Evolutionary conservation across 1,140 invertebrate species (phyloP).

Genomic region (Lasaia peninsularis): DNA sequence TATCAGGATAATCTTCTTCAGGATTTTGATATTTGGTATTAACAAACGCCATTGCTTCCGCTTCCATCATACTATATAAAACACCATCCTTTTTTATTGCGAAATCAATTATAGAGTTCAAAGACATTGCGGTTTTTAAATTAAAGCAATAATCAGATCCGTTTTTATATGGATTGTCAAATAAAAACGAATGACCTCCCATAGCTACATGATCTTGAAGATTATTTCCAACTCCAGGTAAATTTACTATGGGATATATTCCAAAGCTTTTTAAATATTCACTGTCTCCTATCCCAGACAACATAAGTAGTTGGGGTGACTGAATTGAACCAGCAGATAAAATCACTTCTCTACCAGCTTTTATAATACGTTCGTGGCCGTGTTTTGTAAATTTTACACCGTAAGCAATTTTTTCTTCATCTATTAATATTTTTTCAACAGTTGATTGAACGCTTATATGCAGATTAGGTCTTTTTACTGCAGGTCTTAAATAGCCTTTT

Average conservation of each 20-base stretch:
- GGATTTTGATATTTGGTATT: constrained; percentile 84
- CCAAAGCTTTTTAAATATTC: constrained; percentile 80
- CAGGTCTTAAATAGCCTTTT: constrained; percentile 87
- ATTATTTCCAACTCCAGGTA: constrained; percentile 88
- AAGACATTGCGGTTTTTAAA: constrained; percentile 77
- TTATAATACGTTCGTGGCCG: constrained; percentile 64
- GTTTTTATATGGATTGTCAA: constrained; percentile 66
- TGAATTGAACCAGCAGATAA: constrained; percentile 84
- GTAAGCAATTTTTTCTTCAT: constrained; percentile 77
- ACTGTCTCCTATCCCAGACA: constrained; percentile 86
- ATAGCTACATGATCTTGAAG: constrained; percentile 88
- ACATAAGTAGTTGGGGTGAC: constrained; percentile 89
- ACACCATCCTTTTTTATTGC: constrained; percentile 77
- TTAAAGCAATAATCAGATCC: constrained; percentile 79
- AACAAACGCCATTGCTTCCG: constrained; percentile 87
- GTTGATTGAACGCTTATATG: constrained; percentile 83
- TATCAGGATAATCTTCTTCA: constrained; percentile 84
- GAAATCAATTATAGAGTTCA: constrained; percentile 78
- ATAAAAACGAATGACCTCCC: constrained; percentile 79
- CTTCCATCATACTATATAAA: constrained; percentile 82
- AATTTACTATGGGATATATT: constrained; percentile 77
- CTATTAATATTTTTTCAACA: constrained; percentile 82
- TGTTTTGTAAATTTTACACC: constrained; percentile 81
- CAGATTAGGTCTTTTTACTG: constrained; percentile 83
- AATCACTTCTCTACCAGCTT: constrained; percentile 83